Conservation (phyloP, 2,888 invertebrate species). For the Polydrusus pterygomalis region DNA sequence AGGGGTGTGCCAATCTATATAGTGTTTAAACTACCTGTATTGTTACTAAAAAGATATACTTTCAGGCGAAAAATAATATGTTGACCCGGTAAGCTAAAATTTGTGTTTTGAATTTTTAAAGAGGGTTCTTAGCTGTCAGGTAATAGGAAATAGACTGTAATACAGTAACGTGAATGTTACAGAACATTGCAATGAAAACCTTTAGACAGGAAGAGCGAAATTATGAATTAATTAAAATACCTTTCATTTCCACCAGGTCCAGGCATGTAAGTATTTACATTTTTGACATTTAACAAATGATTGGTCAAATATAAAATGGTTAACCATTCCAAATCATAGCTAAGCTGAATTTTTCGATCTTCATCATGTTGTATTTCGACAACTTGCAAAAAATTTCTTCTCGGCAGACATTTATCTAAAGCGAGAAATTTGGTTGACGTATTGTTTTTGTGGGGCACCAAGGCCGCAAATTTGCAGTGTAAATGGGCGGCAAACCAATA, state of each 20-base stretch:
- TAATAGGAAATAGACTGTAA: no score
- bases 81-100: no score
- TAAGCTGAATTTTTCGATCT: slow-evolving; percentile 75
- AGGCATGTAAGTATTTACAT: slow-evolving; percentile 85
- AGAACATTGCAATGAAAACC: no score
- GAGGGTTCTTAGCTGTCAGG: no score
- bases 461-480: slow-evolving; percentile 95
- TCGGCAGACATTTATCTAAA: slow-evolving; percentile 96
- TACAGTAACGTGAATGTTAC: no score
- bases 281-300: slow-evolving; percentile 86
- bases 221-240: slow-evolving; percentile 65
- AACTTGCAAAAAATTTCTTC: slow-evolving; percentile 91
- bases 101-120: no score
- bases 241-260: slow-evolving; percentile 83
- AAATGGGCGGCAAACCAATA: slow-evolving; percentile 99
- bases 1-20: no score
- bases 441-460: slow-evolving; percentile 82
- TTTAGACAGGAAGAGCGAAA: no score
- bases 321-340: slow-evolving; percentile 96
- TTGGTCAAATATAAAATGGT: slow-evolving; percentile 91
- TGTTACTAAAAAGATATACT: no score
- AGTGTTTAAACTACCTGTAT: no score
- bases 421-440: slow-evolving; percentile 89
- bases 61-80: no score
- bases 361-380: slow-evolving; percentile 76